Percentiles rank a stretch among this genome's conserved stretches.
Evolutionary conservation across 2,797 vertebrate genomes (phyloP).

Genomic region (Argyrosomus regius): DNA sequence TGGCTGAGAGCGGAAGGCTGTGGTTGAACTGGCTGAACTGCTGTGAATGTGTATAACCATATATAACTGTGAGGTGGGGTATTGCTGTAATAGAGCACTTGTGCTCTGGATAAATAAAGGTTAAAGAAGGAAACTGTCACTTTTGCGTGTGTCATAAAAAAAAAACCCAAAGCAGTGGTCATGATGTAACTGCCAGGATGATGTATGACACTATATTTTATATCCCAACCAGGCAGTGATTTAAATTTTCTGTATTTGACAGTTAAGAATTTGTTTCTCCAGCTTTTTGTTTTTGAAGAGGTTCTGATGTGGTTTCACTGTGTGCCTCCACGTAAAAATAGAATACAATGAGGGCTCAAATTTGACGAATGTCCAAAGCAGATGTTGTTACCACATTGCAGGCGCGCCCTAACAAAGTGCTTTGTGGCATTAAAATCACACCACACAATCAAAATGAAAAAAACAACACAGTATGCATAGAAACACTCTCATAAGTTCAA

Average conservation of each 20-base stretch:
- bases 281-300: conserved; percentile 27
- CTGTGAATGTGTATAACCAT: conserved; percentile 26
- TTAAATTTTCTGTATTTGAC: neutral
- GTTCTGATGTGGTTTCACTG: conserved; percentile 62
- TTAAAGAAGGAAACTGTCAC: conserved; percentile 24
- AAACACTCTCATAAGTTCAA: conserved; percentile 21
- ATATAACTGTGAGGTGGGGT: conserved; percentile 25
- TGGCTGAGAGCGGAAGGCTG: conserved; percentile 24
- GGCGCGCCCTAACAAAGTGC: conserved; percentile 61
- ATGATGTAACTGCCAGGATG: conserved; percentile 20
- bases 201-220: conserved; percentile 35
- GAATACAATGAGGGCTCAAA: conserved; percentile 25
- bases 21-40: conserved; percentile 31
- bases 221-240: conserved; percentile 20
- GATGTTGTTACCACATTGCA: conserved; percentile 64
- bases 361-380: conserved; percentile 69
- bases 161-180: conserved; percentile 14
- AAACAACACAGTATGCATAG: conserved; percentile 10
- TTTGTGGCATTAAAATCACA: conserved; percentile 52
- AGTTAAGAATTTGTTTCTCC: conserved; percentile 14
- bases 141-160: conserved; percentile 34
- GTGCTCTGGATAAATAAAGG: conserved; percentile 40
- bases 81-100: conserved; percentile 35
- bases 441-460: conserved; percentile 38
- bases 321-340: conserved; percentile 37